Base-by-base conservation (phyloP, 2,888 invertebrate species). In the Ptycholaimellus sp. region DNA sequence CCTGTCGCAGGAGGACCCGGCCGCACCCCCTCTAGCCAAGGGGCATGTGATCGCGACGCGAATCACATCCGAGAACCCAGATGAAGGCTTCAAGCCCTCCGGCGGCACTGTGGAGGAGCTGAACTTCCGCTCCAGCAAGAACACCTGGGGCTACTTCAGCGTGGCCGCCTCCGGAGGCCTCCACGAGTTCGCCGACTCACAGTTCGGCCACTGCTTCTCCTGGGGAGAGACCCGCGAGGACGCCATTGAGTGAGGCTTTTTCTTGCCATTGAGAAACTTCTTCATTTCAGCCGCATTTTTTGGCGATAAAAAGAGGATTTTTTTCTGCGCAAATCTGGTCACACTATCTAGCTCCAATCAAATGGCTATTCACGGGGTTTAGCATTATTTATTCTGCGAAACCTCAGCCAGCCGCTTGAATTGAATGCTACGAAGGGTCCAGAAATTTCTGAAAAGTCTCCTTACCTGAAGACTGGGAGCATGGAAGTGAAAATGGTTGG, bases 61-160 rank as follows among this genome's bases (percentile, higher is more conserved):
- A 52, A 96, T 99, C 50, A 96, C 96, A 6, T 85, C 85, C 52
- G 70, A 38, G 36, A 45, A 49, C 36, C 49, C 49, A 18, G 46
- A 47, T 22, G 49, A 49, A 30, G 45, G 43, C 38, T 49, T 49
- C 47, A 44, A 46, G 30, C 49, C 49, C 16, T 45, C 47, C 2
- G 47, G 46, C 11, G 49, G 49, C 36, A 34, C 41, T 17, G 30
- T 36, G 16, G 30, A 36, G 30, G 20, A 90, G 62, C 63, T 99
- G 40, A 96, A 93, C 66, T 99, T 99, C 70, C 72, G 93, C 1
- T 90, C 90, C 1, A 87, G 83, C 38, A 90, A 93, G 65, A 90
- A 99, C 61, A 93, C 93, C 2, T 99, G 96, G 96, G 96, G 93
- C 1, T 99, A 99, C 63, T 96, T 96, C 68, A 90, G 87, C 51